phyloP scores from a whole-genome alignment of 2,888 invertebrate genomes.

The Tortricodes alternella region DNA sequence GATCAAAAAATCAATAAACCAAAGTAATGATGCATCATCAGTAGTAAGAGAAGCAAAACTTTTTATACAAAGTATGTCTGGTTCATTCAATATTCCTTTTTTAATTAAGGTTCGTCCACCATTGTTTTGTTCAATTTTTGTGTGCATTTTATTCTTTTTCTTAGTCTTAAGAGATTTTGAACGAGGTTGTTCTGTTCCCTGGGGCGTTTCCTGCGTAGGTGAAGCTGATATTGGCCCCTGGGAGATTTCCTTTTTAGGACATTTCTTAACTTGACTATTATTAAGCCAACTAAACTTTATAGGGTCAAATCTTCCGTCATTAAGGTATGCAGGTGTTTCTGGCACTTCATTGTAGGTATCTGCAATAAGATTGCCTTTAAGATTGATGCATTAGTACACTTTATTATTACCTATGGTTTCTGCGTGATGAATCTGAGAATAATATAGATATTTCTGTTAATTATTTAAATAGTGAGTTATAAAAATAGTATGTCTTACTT shows the following conservation, averaged over 20 bases:
- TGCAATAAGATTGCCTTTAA: neutral
- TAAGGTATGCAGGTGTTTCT: conserved; percentile 18
- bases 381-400: no score
- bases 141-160: neutral
- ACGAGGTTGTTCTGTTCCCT: no score
- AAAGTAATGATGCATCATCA: conserved; percentile 16
- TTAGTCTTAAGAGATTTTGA: neutral
- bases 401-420: no score
- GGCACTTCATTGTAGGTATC: conserved; percentile 8
- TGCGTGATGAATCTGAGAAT: no score
- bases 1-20: conserved; percentile 26
- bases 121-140: neutral
- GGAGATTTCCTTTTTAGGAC: neutral
- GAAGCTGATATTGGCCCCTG: neutral
- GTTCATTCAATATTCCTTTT: conserved; percentile 18
- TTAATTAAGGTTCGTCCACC: conserved; percentile 11
- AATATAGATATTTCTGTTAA: no score
- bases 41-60: conserved; percentile 13
- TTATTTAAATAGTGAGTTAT: no score
- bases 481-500: no score
- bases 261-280: neutral
- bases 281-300: conserved; percentile 23
- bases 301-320: conserved; percentile 23
- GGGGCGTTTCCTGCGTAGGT: neutral
- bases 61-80: conserved; percentile 22